A percentile compares a stretch with the other conserved stretches of the same genome.
These are phyloP conservation scores for Ectemnius continuus DNA, from an alignment of 2,888 invertebrate genomes.

Conservation along the genomic window DNA sequence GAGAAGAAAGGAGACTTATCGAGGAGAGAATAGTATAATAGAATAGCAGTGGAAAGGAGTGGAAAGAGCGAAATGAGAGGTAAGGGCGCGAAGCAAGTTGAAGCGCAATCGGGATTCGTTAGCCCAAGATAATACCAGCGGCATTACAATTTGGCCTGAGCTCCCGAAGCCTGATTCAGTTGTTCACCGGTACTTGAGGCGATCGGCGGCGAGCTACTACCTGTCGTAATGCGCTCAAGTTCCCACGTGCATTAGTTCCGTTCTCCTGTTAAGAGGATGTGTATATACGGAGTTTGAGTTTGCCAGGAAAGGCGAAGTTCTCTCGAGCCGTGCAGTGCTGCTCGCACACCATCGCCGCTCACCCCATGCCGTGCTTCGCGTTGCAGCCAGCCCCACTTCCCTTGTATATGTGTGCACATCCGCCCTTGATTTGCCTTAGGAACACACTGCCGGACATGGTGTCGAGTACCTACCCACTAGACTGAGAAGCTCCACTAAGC, in stretches of 20 bases:
- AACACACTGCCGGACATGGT: no score
- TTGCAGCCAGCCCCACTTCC: not conserved
- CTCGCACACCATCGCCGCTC: not conserved
- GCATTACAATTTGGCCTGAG: conserved; percentile 53
- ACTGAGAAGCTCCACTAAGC: no score
- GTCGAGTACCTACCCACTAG: no score
- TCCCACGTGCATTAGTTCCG: conserved; percentile 63
- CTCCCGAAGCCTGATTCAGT: conserved; percentile 42
- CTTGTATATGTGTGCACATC: no score
- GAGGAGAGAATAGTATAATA: not conserved
- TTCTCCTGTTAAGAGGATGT: conserved; percentile 49
- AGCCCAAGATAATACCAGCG: conserved; percentile 49
- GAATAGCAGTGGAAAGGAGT: not conserved
- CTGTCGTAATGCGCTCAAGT: conserved; percentile 55
- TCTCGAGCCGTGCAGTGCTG: not conserved
- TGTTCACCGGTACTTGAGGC: conserved; percentile 42
- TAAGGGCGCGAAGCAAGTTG: not conserved
- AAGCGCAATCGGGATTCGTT: conserved; percentile 38
- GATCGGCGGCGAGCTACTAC: conserved; percentile 40
- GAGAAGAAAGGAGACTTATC: conserved; percentile 5
- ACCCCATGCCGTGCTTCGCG: not conserved
- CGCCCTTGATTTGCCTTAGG: no score
- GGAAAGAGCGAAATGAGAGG: not conserved
- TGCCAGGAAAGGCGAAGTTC: conserved; percentile 12
- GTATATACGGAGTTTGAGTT: conserved; percentile 38